Percentiles rank a stretch among this genome's conserved stretches.
These are phyloP conservation scores for Polypterus senegalus DNA, from an alignment of 2,113 vertebrate genomes.

Conservation along the genomic window DNA sequence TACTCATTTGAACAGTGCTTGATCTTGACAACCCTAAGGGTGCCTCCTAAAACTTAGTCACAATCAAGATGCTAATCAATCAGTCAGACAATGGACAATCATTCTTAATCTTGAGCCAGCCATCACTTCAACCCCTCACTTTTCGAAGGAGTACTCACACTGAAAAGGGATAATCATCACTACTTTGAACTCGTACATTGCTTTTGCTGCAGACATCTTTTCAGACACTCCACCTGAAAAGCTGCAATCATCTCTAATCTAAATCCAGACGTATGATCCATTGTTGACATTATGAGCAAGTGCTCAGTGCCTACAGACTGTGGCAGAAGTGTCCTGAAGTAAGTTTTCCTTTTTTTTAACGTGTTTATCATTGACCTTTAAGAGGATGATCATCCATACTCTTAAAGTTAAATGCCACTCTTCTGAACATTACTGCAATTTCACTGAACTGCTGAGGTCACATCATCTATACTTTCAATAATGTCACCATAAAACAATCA, in stretches of 20 bases:
- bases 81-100: not conserved
- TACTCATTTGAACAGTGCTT: too few relatives aligned
- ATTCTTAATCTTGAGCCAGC: not conserved
- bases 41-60: not conserved
- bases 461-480: not conserved
- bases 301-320: not conserved
- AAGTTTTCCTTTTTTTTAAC: not conserved
- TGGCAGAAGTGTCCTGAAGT: too few relatives aligned
- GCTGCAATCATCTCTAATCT: conserved; percentile 16
- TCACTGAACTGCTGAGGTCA: not conserved
- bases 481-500: not conserved
- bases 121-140: too few relatives aligned
- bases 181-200: conserved; percentile 5
- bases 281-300: not conserved
- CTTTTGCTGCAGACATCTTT: conserved; percentile 4
- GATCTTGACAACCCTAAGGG: too few relatives aligned
- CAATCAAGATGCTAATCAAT: not conserved
- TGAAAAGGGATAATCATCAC: conserved; percentile 6
- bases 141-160: not conserved
- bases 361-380: not conserved
- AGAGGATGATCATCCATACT: not conserved
- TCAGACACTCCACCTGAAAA: conserved; percentile 6
- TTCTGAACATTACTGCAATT: not conserved
- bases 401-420: not conserved
- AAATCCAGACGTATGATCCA: conserved; percentile 1